Base-by-base conservation (phyloP, 2,888 invertebrate species). In the Drosophila incognita region DNA sequence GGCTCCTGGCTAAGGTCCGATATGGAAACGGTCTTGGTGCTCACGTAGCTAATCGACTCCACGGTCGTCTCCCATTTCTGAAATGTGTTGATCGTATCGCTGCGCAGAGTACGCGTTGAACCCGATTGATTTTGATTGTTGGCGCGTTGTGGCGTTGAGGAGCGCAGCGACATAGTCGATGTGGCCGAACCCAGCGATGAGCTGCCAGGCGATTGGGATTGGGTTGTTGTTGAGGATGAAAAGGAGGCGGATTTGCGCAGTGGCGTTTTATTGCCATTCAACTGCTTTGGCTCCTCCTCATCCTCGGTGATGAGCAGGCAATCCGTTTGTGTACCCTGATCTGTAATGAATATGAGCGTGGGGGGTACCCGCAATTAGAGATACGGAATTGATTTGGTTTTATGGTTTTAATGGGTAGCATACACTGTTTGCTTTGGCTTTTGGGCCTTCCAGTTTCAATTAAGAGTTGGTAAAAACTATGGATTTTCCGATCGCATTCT, bases 61-160 rank as follows among this genome's bases (percentile, higher is more conserved):
- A 93, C 87, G 29, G 93, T 93, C 24, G 93, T 93, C 74, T 93
- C 93, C 93, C 93, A 93, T 83, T 92, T 93, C 74, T 93, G 92
- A 69, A 92, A 92, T 53, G 93, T 92, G 77, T 92, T 93, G 72
- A 93, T 92, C 38, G 87, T 90, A 69, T 92, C 92, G 69, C 92
- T 91, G 56, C 92, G 91, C 2, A 93, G 74, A 18, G 91, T 86
- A n/a, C 91, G 83, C 29, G 75, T 79, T 6, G 85, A 81, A 4
- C 29, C 35, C 10, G 31, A 18, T 11, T 31, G 49, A 13, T 74
- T 70, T 33, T 24, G 38, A 10, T 66, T 62, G 13, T 35, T 61
- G 8, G 36, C 40, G 18, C 84, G 79, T 38, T 82, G 46, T 0
- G 91, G 91, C 10, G 70, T 58, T 61, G 92, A 42, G 58, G 86